A percentile compares a stretch with the other conserved stretches of the same genome.
These are phyloP conservation scores for Bombus soroeensis DNA, from an alignment of 1,140 invertebrate species.

Conservation along the genomic window DNA sequence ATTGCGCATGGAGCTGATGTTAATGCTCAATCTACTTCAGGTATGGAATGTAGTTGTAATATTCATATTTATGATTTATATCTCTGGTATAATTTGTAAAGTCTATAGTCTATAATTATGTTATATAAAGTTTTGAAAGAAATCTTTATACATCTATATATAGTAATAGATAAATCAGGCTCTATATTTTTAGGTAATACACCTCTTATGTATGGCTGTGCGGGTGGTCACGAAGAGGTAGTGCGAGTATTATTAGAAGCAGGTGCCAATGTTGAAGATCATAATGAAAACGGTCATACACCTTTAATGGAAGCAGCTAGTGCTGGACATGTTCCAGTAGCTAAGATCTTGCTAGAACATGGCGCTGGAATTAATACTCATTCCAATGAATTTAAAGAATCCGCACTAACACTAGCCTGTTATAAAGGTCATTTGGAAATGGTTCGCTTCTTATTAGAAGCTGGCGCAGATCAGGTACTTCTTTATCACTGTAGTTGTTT, in stretches of 20 bases:
- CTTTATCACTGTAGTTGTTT: background rate
- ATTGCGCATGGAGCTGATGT: slow-evolving; percentile 97
- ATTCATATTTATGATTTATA: background rate
- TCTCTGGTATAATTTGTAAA: background rate
- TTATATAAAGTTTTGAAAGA: background rate
- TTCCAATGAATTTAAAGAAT: slow-evolving; percentile 99
- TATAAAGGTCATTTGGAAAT: slow-evolving; percentile 99
- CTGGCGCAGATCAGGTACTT: slow-evolving; percentile 93
- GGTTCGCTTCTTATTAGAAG: slow-evolving; percentile 97
- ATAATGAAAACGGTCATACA: slow-evolving; percentile 99
- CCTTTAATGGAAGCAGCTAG: slow-evolving; percentile 99
- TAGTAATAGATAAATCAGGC: background rate
- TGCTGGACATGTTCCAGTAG: slow-evolving; percentile 97
- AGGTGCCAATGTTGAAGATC: slow-evolving; percentile 98
- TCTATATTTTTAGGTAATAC: slow-evolving; percentile 89
- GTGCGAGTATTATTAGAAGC: slow-evolving; percentile 94
- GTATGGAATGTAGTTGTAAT: slow-evolving; percentile 78
- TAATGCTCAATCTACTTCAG: slow-evolving; percentile 97
- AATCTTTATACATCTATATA: background rate
- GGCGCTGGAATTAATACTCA: slow-evolving; percentile 99
- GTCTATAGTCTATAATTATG: background rate
- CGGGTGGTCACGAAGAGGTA: slow-evolving; percentile 96
- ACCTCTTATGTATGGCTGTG: slow-evolving; percentile 98
- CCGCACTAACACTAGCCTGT: slow-evolving; percentile 96
- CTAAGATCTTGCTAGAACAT: slow-evolving; percentile 94